Evolutionary conservation across 2,888 invertebrate genomes (phyloP), one percentile per base, ranked within the genome.

Genomic region (Monochamus alternatus): DNA sequence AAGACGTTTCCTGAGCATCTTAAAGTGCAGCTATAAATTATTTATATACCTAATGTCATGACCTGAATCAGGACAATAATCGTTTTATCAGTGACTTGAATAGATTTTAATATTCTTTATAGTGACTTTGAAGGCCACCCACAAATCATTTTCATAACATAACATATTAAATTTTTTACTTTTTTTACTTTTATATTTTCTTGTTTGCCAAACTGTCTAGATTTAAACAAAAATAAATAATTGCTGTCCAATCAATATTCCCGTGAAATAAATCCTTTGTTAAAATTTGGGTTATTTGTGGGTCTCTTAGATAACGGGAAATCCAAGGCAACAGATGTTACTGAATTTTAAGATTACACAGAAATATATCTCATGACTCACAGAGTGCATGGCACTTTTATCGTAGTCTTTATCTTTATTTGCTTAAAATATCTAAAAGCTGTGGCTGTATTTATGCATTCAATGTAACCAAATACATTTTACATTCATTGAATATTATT

Each of bases 331-430:
- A 68, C 69, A 62, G 69, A 31, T 69, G 59, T 60, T 62, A n/a
- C 47, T 60, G 30, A 69, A 69, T 60, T 69, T 60, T 12, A 10
- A 69, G 44, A 62, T 69, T 60, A 38, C 44, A 31, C n/a, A 69
- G 60, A 60, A 69, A 69, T 62, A 47, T 60, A 30, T 47, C n/a
- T 32, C 31, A 60, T 69, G 69, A 69, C 69, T 69, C 69, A 69
- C 31, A 9, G 47, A 44, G 44, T 68, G 60, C 60, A 47, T 69
- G 12, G 47, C n/a, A 62, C 69, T 47, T 60, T 69, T 55, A 69
- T 69, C 69, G 47, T 47, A 7, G 47, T 60, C 31, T 60, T 69
- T 55, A 69, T 69, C 69, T 69, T 62, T 69, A 60, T 62, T 69
- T 69, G 5, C 59, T 44, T 38, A 47, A 59, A 30, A 31, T 69